Evolutionary conservation across 2,797 vertebrate genomes (phyloP), one percentile per base, ranked within the genome.

Genomic region (Vultur gryphus): DNA sequence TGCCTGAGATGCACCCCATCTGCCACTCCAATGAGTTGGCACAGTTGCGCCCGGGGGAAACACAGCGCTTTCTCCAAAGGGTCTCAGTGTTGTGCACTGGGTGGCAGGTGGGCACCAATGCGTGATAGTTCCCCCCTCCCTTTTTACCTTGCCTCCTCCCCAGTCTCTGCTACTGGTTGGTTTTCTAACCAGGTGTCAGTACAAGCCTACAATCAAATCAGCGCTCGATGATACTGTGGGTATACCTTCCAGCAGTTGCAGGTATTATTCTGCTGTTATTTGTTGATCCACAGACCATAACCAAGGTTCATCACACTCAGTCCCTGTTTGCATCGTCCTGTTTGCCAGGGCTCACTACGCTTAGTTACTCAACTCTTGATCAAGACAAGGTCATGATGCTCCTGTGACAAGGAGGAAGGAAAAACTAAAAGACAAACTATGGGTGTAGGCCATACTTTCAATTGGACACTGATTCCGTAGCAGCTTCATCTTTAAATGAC

Each of bases 31-130:
- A 14, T 2, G 6, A 31, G 11, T 0, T 17, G 35, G 35, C 16
- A 33, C 31, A 12, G 23, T 8, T 0, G 1, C 2, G 0, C 3
- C 6, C 5, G 13, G 24, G 33, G 13, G 28, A 70, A 67, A 57
- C 8, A 7, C 13, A 5, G 24, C 14, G 7, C 44, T 26, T 65
- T 46, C 39, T 16, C 28, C 37, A 29, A 29, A 39, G 46, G 39
- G 13, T 17, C 35, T 41, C 55, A 9, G 39, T 16, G 25, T 7
- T 7, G 39, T 11, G 23, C 33, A 2, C 11, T 6, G 19, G 14
- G n/a, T 23, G n/a, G 43, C 7, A 33, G 48, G 41, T 1, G 3
- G 25, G 9, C 54, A 26, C n/a, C n/a, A 24, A n/a, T 2, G 0
- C 1, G 0, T 16, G 28, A 46, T 7, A 23, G 64, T 16, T 28